These are phyloP conservation scores for Atherix ibis DNA, from an alignment of 2,888 invertebrate genomes.

Conservation along the genomic window DNA sequence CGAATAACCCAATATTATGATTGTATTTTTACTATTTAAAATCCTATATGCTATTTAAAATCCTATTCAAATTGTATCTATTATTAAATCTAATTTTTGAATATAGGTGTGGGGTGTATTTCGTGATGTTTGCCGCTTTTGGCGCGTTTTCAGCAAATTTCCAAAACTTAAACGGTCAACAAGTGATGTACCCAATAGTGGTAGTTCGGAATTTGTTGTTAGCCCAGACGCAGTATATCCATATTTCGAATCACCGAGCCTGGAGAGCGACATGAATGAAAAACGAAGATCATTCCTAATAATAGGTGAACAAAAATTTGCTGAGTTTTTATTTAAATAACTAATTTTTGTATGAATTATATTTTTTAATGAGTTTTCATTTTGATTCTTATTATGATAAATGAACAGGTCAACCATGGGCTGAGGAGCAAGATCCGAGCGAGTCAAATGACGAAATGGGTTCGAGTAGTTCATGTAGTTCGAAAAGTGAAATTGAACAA, in stretches of 20 bases:
- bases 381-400: conserved; percentile 5
- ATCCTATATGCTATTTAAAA: too few species aligned
- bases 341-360: conserved; percentile 5
- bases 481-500: conserved; percentile 25
- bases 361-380: neutral
- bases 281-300: conserved; percentile 27
- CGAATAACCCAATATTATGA: too few species aligned
- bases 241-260: conserved; percentile 27
- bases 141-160: conserved; percentile 55
- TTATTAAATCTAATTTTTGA: conserved; percentile 3
- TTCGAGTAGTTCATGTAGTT: conserved; percentile 31
- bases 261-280: conserved; percentile 19
- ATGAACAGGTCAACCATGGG: conserved; percentile 40
- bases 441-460: conserved; percentile 40
- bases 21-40: too few species aligned
- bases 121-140: conserved; percentile 57
- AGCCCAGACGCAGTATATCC: conserved; percentile 36
- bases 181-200: conserved; percentile 36
- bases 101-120: conserved; percentile 57
- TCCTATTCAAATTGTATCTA: too few species aligned
- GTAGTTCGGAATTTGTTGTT: conserved; percentile 32
- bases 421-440: conserved; percentile 39
- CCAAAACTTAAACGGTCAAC: conserved; percentile 44
- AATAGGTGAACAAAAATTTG: conserved; percentile 21
- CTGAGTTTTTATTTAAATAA: neutral